phyloP scores from a whole-genome alignment of 1,140 invertebrate species.

The Halictus rubicundus region DNA sequence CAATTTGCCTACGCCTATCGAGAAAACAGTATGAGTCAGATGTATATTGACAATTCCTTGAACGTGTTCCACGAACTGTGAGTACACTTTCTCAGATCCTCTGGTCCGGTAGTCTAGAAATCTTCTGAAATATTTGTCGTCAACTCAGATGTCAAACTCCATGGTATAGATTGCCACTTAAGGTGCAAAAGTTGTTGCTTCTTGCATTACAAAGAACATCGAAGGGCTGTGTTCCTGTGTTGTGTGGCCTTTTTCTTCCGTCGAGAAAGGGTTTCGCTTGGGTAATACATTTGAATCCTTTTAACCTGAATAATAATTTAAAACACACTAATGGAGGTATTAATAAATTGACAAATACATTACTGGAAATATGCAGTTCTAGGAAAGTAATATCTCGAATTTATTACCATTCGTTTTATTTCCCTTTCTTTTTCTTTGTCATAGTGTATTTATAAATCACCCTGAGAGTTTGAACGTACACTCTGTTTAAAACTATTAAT shows the following conservation, averaged over 20 bases:
- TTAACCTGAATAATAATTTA: no score
- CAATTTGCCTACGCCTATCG: not conserved
- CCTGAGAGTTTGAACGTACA: no score
- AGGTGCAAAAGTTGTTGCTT: not conserved
- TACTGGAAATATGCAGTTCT: no score
- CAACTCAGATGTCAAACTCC: not conserved
- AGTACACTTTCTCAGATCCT: not conserved
- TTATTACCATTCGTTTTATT: no score
- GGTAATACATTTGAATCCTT: not conserved
- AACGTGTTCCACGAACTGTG: not conserved
- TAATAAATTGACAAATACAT: no score
- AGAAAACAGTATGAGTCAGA: not conserved
- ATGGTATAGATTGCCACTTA: not conserved
- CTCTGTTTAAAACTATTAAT: no score
- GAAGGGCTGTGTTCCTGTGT: not conserved
- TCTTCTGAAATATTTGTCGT: not conserved
- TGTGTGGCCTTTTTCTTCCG: not conserved
- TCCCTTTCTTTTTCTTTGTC: no score
- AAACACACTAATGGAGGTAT: no score
- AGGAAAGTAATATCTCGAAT: no score
- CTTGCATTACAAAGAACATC: not conserved
- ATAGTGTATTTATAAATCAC: no score
- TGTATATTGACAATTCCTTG: not conserved
- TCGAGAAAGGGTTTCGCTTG: not conserved
- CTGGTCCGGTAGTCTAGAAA: not conserved